These are phyloP conservation scores for Eulemur coronatus DNA, from an alignment of 2,797 vertebrate species.

Conservation along the genomic window DNA sequence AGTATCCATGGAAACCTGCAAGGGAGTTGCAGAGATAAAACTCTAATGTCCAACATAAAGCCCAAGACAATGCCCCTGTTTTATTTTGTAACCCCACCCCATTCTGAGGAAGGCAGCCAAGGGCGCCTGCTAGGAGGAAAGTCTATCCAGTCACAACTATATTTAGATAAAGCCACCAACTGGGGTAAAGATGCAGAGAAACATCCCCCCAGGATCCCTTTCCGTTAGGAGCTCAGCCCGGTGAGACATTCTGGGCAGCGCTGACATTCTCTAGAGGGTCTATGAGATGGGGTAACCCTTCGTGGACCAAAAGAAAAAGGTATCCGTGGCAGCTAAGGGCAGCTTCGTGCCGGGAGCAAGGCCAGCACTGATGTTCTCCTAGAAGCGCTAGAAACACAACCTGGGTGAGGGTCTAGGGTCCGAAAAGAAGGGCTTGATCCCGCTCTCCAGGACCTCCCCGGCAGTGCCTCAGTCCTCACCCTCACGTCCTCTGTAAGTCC, in stretches of 20 bases:
- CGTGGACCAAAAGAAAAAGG: neutral
- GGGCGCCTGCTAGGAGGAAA: neutral
- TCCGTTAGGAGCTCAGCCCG: neutral
- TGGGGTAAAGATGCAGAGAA: neutral
- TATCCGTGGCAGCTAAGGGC: neutral
- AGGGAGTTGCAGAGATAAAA: conserved; percentile 73
- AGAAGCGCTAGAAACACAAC: neutral
- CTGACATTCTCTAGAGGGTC: neutral
- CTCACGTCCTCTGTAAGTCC: neutral
- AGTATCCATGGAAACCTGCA: conserved; percentile 85
- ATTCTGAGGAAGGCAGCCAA: neutral
- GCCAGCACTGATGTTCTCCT: neutral
- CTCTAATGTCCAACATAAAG: conserved; percentile 74
- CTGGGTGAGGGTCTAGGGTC: neutral
- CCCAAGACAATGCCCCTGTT: conserved; percentile 77
- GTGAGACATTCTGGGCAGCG: neutral
- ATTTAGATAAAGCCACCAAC: neutral
- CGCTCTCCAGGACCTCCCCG: neutral
- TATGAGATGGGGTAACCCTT: neutral
- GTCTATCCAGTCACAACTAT: neutral
- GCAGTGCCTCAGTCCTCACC: neutral
- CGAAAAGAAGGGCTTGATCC: neutral
- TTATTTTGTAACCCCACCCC: conserved; percentile 19
- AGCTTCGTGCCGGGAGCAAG: neutral
- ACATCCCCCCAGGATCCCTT: neutral